phyloP scores from a whole-genome alignment of 2,113 vertebrate species.

The Sorex araneus region DNA sequence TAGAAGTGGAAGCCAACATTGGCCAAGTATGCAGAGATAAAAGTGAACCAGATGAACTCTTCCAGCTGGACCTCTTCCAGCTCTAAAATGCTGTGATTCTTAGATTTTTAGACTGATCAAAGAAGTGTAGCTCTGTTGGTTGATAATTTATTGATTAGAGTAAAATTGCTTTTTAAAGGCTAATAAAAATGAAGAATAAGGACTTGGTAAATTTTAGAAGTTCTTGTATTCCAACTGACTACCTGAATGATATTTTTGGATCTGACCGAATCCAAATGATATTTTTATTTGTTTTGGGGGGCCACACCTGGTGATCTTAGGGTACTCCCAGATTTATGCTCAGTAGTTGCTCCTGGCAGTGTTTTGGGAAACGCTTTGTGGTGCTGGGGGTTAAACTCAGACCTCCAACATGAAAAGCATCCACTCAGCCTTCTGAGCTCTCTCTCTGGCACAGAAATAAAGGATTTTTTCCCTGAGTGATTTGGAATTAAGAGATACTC shows the following conservation, averaged over 20 bases:
- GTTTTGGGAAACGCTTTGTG: no score
- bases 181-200: slow-evolving; percentile 64
- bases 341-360: no score
- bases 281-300: no score
- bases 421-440: no score
- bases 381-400: no score
- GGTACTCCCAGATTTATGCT: no score
- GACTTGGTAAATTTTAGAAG: slow-evolving; percentile 49
- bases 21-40: slow-evolving; percentile 31
- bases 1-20: slow-evolving; percentile 4
- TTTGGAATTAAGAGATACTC: slow-evolving; percentile 59
- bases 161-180: slow-evolving; percentile 61
- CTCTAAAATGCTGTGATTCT: slow-evolving; percentile 58
- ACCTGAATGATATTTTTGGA: not conserved
- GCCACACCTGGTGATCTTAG: no score
- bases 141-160: slow-evolving; percentile 64
- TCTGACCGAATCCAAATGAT: no score
- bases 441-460: not conserved
- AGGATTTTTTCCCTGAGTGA: slow-evolving; percentile 55
- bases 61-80: not conserved
- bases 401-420: no score
- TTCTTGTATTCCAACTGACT: slow-evolving; percentile 39
- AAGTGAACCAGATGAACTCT: slow-evolving; percentile 51
- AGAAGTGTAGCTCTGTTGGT: slow-evolving; percentile 50
- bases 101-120: slow-evolving; percentile 66